phyloP scores from a whole-genome alignment of 2,797 vertebrate species.

The Semaprochilodus insignis region DNA sequence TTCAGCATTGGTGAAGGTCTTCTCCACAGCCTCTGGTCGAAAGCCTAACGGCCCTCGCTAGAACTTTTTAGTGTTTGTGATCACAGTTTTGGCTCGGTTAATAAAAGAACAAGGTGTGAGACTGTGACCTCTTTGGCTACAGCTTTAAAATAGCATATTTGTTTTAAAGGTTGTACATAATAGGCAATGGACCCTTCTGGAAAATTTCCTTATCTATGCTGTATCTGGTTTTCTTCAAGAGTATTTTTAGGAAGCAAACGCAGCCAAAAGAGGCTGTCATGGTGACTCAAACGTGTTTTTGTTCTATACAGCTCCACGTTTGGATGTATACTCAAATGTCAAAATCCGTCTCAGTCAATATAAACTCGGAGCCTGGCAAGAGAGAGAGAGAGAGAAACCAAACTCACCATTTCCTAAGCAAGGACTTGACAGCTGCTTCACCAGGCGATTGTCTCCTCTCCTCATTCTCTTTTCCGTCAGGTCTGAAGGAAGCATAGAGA shows the following conservation, averaged over 20 bases:
- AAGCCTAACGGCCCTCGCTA: not conserved
- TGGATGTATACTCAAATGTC: not conserved
- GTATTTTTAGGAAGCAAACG: not conserved
- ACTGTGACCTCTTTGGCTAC: too few relatives aligned
- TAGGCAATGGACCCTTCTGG: too few relatives aligned
- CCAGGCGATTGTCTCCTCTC: conserved; percentile 59
- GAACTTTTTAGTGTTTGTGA: too few relatives aligned
- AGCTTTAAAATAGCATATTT: too few relatives aligned
- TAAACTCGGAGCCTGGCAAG: not conserved
- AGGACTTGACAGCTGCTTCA: conserved; percentile 73
- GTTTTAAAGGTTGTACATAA: too few relatives aligned
- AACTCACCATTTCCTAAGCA: conserved; percentile 55
- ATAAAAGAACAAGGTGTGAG: not conserved
- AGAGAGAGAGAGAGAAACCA: not conserved
- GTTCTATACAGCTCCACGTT: not conserved
- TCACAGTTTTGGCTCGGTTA: too few relatives aligned
- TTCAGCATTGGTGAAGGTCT: not conserved
- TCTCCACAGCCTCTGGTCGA: not conserved
- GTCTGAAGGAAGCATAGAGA: conserved; percentile 1
- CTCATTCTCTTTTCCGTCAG: conserved; percentile 65
- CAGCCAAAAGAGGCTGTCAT: not conserved
- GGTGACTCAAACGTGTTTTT: not conserved
- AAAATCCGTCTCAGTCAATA: too few relatives aligned
- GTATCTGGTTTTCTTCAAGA: not conserved
- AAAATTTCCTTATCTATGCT: not conserved